phyloP scores from a whole-genome alignment of 2,797 vertebrate species.

The Malurus leucopterus region DNA sequence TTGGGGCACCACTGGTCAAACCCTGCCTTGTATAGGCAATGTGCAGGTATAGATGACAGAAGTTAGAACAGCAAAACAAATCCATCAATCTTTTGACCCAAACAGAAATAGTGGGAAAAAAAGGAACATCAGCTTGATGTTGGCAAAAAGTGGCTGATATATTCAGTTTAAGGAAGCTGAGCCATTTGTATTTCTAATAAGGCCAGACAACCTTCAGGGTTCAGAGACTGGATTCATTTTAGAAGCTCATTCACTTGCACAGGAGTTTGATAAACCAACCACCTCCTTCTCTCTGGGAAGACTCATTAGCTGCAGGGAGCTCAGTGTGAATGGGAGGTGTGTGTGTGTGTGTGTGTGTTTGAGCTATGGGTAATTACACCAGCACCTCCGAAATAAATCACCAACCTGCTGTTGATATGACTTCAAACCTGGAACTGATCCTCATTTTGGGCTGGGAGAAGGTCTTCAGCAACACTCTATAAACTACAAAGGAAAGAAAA shows the following conservation, averaged over 20 bases:
- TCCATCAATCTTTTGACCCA: not conserved
- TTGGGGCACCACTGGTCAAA: not conserved
- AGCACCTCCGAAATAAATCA: slow-evolving; percentile 22
- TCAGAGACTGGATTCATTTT: not conserved
- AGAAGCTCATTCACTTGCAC: not conserved
- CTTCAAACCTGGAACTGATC: slow-evolving; percentile 31
- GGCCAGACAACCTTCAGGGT: not conserved
- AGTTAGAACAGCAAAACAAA: not conserved
- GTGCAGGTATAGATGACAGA: not conserved
- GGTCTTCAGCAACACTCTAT: slow-evolving; percentile 35
- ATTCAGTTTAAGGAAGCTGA: not conserved
- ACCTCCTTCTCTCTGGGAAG: not conserved
- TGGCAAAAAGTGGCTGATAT: not conserved
- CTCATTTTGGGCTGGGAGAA: slow-evolving; percentile 18
- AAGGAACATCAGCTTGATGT: not conserved
- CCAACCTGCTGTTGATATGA: not conserved
- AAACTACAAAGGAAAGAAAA: slow-evolving; percentile 52
- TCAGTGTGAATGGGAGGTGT: not conserved
- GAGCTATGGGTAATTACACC: not conserved
- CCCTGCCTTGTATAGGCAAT: not conserved
- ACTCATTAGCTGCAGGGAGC: slow-evolving; percentile 12
- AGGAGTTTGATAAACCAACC: not conserved
- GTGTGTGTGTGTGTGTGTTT: not conserved
- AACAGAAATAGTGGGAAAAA: not conserved
- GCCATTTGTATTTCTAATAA: not conserved